Evolutionary conservation across 2,888 invertebrate species (phyloP), one percentile per base, ranked within the genome.

Genomic region (Octodonta nipae): DNA sequence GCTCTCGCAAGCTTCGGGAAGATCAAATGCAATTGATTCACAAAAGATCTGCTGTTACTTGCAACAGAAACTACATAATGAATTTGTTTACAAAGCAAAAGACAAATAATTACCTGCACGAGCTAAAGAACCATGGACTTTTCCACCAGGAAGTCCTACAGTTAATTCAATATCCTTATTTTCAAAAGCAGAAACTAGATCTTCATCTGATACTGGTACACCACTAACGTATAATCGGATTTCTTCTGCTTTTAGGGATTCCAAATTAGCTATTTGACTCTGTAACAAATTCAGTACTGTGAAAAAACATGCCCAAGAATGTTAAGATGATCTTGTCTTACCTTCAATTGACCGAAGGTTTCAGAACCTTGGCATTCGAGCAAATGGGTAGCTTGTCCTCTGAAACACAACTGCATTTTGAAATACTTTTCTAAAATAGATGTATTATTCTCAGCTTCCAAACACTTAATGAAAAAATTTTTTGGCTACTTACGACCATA

Each of bases 71-170:
- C n/a, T n/a, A n/a, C n/a, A n/a, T n/a, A n/a, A 22, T 22, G 2
- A 22, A 22, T 22, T 22, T 11, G 11, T 10, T 11, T 22, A 3
- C 10, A n/a, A n/a, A n/a, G n/a, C n/a, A n/a, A n/a, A n/a, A n/a
- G n/a, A n/a, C n/a, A n/a, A n/a, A 26, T 10, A 26, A 15, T 28
- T 55, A 71, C 98, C 98, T 59, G 98, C 98, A 82, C 98, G 96
- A 69, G 98, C 96, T 55, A 98, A 70, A 44, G 98, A 98, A 57
- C 98, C 98, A 68, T 99, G 98, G 52, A 99, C 98, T 74, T 98
- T 98, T 73, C 92, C 92, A 80, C 93, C 93, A 46, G 80, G 73
- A 54, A 93, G 67, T 55, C 87, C 79, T 26, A 89, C 73, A 46
- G 78, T 83, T 37, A 83, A 65, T 58, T 87, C 86, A 47, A 93